Percentiles rank a stretch among this genome's conserved stretches.
Evolutionary conservation across 2,797 vertebrate genomes (phyloP).

Genomic region (Petrocephalus schoutedeni): DNA sequence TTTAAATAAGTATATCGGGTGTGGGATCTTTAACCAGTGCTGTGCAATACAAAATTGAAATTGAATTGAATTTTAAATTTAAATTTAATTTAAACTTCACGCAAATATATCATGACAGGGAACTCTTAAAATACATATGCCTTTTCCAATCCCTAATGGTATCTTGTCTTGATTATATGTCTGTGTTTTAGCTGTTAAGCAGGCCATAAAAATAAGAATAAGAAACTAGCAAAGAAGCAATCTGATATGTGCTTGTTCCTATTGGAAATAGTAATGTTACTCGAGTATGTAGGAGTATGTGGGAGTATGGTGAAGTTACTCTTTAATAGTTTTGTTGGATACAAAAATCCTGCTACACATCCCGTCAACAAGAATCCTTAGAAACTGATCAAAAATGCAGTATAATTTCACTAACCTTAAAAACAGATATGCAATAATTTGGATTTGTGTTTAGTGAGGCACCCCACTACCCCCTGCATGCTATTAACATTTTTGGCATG

Average conservation of each 20-base stretch:
- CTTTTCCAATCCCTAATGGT: background rate
- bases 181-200: background rate
- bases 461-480: background rate
- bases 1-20: background rate
- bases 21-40: background rate
- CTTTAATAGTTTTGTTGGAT: background rate
- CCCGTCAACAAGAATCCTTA: background rate
- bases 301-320: background rate
- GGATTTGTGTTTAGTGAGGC: background rate
- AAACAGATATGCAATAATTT: constrained; percentile 8
- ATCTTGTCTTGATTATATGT: background rate
- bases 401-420: background rate
- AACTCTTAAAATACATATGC: constrained; percentile 5
- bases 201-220: background rate
- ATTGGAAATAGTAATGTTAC: background rate
- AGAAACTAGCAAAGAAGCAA: background rate
- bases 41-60: background rate
- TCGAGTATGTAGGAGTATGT: background rate
- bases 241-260: background rate
- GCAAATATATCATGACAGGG: background rate
- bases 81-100: background rate
- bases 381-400: background rate
- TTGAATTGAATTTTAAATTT: background rate
- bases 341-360: background rate
- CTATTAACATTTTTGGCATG: constrained; percentile 9